phyloP scores from a whole-genome alignment of 1,140 invertebrate species.

The Tetramorium alpestre region DNA sequence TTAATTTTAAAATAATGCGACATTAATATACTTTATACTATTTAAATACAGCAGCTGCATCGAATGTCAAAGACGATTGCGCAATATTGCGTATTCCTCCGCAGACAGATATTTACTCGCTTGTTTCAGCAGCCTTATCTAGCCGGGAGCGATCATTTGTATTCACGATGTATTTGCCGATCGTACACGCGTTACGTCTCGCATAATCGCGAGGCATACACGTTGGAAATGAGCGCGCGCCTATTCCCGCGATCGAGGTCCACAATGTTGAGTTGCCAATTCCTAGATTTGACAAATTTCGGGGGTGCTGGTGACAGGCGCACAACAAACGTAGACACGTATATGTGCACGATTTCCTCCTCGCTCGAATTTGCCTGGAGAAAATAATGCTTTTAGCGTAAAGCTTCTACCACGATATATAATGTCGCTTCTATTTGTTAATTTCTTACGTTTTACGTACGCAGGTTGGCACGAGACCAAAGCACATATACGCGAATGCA shows the following conservation, averaged over 20 bases:
- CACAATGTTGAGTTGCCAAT: not conserved
- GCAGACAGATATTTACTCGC: not conserved
- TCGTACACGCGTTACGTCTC: constrained; percentile 46
- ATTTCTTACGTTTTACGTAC: constrained; percentile 17
- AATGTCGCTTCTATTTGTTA: constrained; percentile 19
- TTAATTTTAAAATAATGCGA: not conserved
- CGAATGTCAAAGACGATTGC: not conserved
- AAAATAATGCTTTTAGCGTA: constrained; percentile 33
- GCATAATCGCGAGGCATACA: constrained; percentile 76
- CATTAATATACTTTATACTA: not conserved
- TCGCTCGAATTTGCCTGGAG: not conserved
- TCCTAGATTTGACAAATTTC: constrained; percentile 17
- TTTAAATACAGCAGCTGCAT: not conserved
- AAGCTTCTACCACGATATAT: not conserved
- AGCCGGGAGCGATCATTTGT: constrained; percentile 56
- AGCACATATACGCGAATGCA: constrained; percentile 14
- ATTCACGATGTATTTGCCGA: constrained; percentile 43
- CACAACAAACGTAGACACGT: not conserved
- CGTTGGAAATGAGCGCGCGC: constrained; percentile 29
- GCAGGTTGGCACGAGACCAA: constrained; percentile 21
- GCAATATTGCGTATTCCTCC: constrained; percentile 29
- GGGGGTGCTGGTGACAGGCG: not conserved
- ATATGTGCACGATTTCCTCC: not conserved
- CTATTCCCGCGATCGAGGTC: not conserved
- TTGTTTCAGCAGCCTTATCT: constrained; percentile 3